A percentile compares a stretch with the other conserved stretches of the same genome.
phyloP scores from a whole-genome alignment of 2,113 vertebrate genomes.

The Connochaetes taurinus region DNA sequence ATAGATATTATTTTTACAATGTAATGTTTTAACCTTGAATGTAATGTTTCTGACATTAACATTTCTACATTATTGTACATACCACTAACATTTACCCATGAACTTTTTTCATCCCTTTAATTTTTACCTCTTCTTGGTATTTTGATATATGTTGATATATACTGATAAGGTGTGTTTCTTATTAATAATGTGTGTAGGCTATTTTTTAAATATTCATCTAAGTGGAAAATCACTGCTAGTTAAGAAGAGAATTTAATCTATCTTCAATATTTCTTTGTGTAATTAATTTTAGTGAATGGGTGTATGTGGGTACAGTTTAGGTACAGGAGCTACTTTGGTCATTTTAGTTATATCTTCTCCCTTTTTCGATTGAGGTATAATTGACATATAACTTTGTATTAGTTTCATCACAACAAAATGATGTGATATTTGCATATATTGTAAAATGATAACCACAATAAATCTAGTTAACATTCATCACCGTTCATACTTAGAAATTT shows the following conservation, averaged over 20 bases:
- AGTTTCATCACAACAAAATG: background rate
- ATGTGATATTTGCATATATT: background rate
- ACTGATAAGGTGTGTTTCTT: background rate
- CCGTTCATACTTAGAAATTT: background rate
- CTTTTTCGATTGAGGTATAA: background rate
- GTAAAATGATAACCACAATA: background rate
- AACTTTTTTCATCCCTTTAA: background rate
- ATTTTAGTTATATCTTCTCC: background rate
- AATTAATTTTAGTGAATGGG: background rate
- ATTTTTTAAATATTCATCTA: background rate
- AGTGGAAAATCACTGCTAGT: background rate
- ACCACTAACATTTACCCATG: background rate
- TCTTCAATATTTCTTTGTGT: background rate
- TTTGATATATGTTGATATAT: background rate
- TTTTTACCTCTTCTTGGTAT: background rate
- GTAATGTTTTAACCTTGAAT: background rate
- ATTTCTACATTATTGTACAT: background rate
- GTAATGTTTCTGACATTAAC: background rate
- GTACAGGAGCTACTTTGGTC: background rate
- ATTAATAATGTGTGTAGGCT: background rate
- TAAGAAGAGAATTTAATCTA: background rate
- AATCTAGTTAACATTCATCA: background rate
- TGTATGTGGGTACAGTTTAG: background rate
- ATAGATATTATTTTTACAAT: background rate
- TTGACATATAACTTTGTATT: background rate